These are phyloP conservation scores for Hemitrygon akajei DNA, from an alignment of 2,797 vertebrate species.

Conservation along the genomic window DNA sequence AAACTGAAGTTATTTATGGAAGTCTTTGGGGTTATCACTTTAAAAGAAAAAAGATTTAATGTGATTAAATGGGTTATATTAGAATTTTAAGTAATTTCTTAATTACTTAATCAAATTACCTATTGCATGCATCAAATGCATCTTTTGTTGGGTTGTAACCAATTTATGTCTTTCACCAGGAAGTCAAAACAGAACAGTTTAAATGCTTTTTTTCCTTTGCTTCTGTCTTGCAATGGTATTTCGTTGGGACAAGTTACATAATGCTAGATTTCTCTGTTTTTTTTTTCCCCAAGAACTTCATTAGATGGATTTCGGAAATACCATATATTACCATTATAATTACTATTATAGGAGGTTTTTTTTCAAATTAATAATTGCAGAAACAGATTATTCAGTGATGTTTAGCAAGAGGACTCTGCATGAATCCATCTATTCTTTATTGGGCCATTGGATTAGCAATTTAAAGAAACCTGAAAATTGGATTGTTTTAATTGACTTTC, in stretches of 20 bases:
- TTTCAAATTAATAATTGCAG: neutral
- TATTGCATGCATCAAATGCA: neutral
- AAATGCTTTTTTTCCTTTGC: neutral
- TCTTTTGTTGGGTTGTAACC: neutral
- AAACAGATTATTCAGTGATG: neutral
- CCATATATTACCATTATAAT: neutral
- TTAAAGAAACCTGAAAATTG: neutral
- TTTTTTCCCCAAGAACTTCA: neutral
- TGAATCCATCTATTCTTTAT: neutral
- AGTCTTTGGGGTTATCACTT: neutral
- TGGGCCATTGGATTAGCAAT: neutral
- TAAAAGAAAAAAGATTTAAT: slow-evolving; percentile 18
- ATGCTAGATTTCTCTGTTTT: neutral
- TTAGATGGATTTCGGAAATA: neutral
- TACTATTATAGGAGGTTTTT: neutral
- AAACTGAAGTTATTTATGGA: slow-evolving; percentile 67
- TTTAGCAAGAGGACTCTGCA: neutral
- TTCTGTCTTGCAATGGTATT: no score
- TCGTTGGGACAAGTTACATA: neutral
- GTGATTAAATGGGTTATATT: slow-evolving; percentile 22
- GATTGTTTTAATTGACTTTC: neutral
- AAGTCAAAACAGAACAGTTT: neutral
- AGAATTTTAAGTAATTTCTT: slow-evolving; percentile 31
- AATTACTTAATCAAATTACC: slow-evolving; percentile 21
- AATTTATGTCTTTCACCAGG: neutral